These are phyloP conservation scores for Salvelinus namaycush DNA, from an alignment of 2,113 vertebrate genomes.

Conservation along the genomic window DNA sequence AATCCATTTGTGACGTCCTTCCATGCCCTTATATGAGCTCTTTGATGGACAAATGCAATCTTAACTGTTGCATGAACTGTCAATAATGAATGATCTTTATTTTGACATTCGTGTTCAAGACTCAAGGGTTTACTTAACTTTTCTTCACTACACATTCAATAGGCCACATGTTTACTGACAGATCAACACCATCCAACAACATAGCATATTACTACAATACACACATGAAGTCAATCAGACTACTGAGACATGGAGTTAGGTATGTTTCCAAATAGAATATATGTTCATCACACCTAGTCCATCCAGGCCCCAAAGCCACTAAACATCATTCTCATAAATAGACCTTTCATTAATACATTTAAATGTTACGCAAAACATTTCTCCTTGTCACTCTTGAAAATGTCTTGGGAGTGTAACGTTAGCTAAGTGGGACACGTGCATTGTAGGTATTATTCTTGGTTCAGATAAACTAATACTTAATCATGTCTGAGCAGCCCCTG, in stretches of 20 bases:
- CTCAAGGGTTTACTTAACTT: not conserved
- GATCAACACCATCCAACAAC: not conserved
- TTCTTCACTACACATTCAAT: not conserved
- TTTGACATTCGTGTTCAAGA: not conserved
- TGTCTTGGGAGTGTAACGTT: not conserved
- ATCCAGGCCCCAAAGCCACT: no score
- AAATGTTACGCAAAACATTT: no score
- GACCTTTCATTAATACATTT: no score
- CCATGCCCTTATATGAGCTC: not conserved
- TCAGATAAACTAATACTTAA: constrained; percentile 39
- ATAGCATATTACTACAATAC: not conserved
- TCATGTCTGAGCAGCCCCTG: constrained; percentile 36
- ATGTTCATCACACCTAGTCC: no score
- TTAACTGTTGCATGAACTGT: not conserved
- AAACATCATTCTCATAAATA: no score
- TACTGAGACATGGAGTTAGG: no score
- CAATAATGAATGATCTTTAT: not conserved
- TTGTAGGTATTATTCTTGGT: constrained; percentile 30
- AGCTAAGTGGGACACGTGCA: constrained; percentile 23
- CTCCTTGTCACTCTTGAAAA: no score
- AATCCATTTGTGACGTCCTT: not conserved
- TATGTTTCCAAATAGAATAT: no score
- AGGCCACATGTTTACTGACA: not conserved
- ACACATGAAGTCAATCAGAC: no score
- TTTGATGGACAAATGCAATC: not conserved